Conservation (phyloP, 2,113 vertebrate genomes). For the Mormyrus lacerda region DNA sequence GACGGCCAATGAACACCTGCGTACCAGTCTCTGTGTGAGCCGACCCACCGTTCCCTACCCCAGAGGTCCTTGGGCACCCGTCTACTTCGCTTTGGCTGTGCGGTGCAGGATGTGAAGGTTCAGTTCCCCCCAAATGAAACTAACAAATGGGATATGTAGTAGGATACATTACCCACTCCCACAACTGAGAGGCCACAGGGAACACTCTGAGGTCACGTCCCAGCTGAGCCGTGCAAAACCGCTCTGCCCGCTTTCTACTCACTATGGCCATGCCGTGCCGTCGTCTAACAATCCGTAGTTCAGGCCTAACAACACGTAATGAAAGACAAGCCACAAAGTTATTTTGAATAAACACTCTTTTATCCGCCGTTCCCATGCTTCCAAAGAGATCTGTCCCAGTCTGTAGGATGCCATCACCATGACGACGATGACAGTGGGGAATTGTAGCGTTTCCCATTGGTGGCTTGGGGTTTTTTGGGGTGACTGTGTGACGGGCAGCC, state of each 20-base stretch:
- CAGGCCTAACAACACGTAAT: not conserved
- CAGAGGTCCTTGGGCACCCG: conserved; percentile 43
- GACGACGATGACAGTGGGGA: not conserved
- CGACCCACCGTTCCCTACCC: not conserved
- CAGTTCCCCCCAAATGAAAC: conserved; percentile 50
- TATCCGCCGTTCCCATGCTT: not conserved
- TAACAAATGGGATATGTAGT: conserved; percentile 60
- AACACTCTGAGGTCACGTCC: conserved; percentile 51
- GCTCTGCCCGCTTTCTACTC: conserved; percentile 20
- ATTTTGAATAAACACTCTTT: conserved; percentile 1
- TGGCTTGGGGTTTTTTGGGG: not conserved
- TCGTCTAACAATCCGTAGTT: not conserved
- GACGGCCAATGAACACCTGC: not conserved
- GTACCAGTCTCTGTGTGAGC: not conserved
- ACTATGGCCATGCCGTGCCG: not conserved
- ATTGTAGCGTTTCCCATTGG: not conserved
- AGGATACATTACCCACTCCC: conserved; percentile 55
- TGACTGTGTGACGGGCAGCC: not conserved
- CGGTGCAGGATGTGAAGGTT: conserved; percentile 47
- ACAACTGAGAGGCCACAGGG: conserved; percentile 45
- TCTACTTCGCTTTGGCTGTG: conserved; percentile 35
- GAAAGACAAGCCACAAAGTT: not conserved
- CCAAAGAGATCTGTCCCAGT: not conserved
- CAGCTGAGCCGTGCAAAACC: conserved; percentile 46
- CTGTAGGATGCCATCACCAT: not conserved